Percentiles rank a stretch among this genome's conserved stretches.
phyloP scores from a whole-genome alignment of 2,113 vertebrate genomes.

The Bucco capensis region DNA sequence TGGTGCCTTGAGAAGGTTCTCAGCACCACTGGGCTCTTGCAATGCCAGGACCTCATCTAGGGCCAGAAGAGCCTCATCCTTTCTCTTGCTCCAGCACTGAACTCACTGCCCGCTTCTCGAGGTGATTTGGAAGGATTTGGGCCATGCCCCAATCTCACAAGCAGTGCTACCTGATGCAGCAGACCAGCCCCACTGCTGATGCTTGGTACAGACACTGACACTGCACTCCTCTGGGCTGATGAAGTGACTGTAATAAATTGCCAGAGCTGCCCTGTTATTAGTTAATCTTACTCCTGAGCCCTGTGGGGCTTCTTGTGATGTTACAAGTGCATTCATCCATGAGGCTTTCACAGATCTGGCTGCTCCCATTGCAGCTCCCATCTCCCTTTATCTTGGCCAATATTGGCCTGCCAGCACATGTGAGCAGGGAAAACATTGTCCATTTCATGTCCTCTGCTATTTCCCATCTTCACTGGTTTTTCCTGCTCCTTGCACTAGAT shows the following conservation, averaged over 20 bases:
- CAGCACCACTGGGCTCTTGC: neutral
- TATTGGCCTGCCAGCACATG: neutral
- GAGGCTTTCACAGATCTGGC: neutral
- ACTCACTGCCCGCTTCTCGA: fast-evolving
- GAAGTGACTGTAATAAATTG: neutral
- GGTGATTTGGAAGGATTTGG: fast-evolving
- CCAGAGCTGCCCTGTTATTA: neutral
- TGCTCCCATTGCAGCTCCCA: neutral
- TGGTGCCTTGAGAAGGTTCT: neutral
- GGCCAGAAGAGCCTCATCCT: neutral
- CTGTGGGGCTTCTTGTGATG: neutral
- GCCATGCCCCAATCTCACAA: fast-evolving
- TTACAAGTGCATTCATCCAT: neutral
- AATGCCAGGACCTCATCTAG: neutral
- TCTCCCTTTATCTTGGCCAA: fast-evolving
- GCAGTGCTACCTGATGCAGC: fast-evolving
- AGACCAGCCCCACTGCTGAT: fast-evolving
- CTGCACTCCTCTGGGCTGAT: neutral
- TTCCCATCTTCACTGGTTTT: neutral
- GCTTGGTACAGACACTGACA: fast-evolving
- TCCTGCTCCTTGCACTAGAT: neutral
- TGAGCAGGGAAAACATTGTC: neutral
- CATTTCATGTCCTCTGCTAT: neutral
- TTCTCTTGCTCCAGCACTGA: neutral
- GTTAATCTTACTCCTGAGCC: neutral